These are phyloP conservation scores for Megaceryle alcyon DNA, from an alignment of 2,797 vertebrate species.

Conservation along the genomic window DNA sequence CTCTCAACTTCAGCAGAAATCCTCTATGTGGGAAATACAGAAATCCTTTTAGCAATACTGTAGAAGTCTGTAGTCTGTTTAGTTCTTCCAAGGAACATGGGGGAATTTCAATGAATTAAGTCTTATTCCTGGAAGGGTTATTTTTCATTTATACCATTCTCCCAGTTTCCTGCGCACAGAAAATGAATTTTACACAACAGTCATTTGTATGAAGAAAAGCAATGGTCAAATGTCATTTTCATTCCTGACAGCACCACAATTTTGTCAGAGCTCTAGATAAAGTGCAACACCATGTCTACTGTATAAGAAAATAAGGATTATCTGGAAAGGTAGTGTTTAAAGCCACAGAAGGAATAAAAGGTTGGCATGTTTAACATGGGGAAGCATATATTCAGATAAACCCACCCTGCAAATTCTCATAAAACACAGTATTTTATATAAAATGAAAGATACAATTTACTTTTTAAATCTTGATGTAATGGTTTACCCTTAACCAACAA, in stretches of 20 bases:
- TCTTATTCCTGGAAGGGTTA: not conserved
- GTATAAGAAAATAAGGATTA: not conserved
- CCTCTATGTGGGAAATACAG: not conserved
- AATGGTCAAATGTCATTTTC: not conserved
- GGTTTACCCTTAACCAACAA: not conserved
- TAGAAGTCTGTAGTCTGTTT: not conserved
- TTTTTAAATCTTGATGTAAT: not conserved
- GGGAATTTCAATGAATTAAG: not conserved
- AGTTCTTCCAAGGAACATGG: not conserved
- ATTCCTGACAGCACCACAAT: not conserved
- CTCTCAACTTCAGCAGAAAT: not conserved
- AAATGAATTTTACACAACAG: not conserved
- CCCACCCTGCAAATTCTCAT: not conserved
- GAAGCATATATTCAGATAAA: not conserved
- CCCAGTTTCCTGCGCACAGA: not conserved
- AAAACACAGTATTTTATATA: not conserved
- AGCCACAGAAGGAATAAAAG: not conserved
- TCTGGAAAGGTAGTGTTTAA: not conserved
- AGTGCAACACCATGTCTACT: not conserved
- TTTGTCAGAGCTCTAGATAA: not conserved
- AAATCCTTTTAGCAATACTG: not conserved
- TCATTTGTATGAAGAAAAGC: not conserved
- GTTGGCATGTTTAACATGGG: not conserved
- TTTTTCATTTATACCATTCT: conserved; percentile 2
- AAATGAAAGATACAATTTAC: not conserved